phyloP scores from a whole-genome alignment of 1,140 invertebrate species.

The Phymorhynchus buccinoides region DNA sequence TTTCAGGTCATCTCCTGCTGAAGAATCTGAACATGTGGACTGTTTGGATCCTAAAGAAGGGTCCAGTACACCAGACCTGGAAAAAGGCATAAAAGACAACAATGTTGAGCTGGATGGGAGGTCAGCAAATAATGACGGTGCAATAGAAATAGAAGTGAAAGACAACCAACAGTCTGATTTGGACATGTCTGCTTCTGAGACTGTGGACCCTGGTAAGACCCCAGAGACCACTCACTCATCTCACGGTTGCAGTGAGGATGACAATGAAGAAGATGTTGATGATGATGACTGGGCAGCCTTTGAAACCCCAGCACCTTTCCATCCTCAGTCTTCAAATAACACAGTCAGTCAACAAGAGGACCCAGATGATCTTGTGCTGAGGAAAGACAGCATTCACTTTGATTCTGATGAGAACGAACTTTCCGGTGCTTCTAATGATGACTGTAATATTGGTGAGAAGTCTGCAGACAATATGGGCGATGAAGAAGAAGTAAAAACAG shows the following conservation, averaged over 20 bases:
- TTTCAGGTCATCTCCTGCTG: neutral
- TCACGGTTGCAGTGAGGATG: neutral
- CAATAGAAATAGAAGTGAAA: neutral
- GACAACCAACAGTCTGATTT: neutral
- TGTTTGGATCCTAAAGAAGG: neutral
- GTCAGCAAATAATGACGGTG: neutral
- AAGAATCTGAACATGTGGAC: neutral
- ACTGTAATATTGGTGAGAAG: constrained; percentile 55
- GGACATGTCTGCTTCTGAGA: neutral
- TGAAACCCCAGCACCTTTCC: constrained; percentile 1
- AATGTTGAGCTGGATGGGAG: neutral
- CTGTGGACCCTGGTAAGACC: neutral
- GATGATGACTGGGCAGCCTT: constrained; percentile 29
- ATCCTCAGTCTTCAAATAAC: no score
- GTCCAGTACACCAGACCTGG: constrained; percentile 1
- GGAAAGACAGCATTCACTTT: neutral
- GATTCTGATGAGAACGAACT: constrained; percentile 38
- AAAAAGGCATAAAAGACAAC: neutral
- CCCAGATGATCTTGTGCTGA: constrained; percentile 30
- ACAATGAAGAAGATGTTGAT: neutral
- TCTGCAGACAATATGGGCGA: constrained; percentile 24
- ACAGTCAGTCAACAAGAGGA: neutral
- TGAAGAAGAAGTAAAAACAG: constrained; percentile 41
- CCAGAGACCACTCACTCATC: neutral
- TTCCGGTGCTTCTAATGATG: constrained; percentile 39